phyloP scores from a whole-genome alignment of 2,113 vertebrate genomes.

The Hystrix cristata region DNA sequence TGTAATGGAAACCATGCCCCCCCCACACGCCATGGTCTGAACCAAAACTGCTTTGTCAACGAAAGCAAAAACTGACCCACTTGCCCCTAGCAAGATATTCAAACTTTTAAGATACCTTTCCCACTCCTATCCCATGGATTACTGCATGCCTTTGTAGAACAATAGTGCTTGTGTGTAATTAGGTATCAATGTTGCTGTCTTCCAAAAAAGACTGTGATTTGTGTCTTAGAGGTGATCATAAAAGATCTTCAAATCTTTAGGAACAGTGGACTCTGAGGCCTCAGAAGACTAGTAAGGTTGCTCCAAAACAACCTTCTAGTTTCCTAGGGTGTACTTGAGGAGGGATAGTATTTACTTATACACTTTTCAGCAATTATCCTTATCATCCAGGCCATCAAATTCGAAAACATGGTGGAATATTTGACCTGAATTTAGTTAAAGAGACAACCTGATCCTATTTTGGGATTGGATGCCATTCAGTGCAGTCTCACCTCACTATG shows the following conservation, averaged over 20 bases:
- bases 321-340: background rate
- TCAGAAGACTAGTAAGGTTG: background rate
- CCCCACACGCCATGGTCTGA: background rate
- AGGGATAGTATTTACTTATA: background rate
- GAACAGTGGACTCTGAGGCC: background rate
- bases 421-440: background rate
- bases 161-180: background rate
- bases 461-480: background rate
- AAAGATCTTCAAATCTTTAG: background rate
- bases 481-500: background rate
- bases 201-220: background rate
- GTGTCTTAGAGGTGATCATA: background rate
- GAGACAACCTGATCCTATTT: background rate
- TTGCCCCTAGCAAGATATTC: background rate
- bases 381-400: background rate
- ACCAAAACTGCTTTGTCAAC: background rate
- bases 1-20: background rate
- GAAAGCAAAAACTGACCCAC: background rate
- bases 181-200: background rate
- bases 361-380: background rate
- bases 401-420: background rate
- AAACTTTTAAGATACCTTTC: no score
- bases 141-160: background rate
- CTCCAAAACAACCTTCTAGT: background rate
- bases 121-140: rapidly evolving